phyloP scores from a whole-genome alignment of 1,140 invertebrate species.

The Hycleus phaleratus region DNA sequence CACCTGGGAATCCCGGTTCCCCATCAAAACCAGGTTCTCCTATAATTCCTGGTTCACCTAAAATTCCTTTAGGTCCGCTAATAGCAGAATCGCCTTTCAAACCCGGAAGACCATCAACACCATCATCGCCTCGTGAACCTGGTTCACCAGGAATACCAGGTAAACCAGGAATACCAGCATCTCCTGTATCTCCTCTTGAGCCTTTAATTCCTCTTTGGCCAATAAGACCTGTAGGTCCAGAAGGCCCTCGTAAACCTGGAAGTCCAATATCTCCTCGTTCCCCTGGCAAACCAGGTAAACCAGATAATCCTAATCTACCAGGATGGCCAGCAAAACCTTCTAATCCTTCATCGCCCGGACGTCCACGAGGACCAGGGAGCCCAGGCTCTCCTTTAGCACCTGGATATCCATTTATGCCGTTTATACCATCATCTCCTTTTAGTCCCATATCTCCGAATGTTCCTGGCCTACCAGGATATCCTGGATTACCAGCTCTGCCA shows the following conservation, averaged over 20 bases:
- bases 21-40: slow-evolving; percentile 46
- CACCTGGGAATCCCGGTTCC: slow-evolving; percentile 23
- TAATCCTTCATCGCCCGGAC: slow-evolving; percentile 39
- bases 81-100: slow-evolving; percentile 50
- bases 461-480: slow-evolving; percentile 49
- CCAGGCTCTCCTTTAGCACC: slow-evolving; percentile 51
- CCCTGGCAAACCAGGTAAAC: slow-evolving; percentile 39
- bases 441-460: slow-evolving; percentile 55
- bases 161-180: slow-evolving; percentile 53
- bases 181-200: slow-evolving; percentile 34
- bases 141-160: slow-evolving; percentile 49
- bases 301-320: slow-evolving; percentile 49
- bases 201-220: slow-evolving; percentile 48
- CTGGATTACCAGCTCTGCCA: slow-evolving; percentile 44
- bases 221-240: slow-evolving; percentile 44
- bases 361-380: slow-evolving; percentile 46
- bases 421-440: slow-evolving; percentile 50
- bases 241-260: slow-evolving; percentile 47
- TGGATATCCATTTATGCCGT: slow-evolving; percentile 46
- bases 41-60: slow-evolving; percentile 48
- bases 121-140: slow-evolving; percentile 48
- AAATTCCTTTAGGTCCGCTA: slow-evolving; percentile 58
- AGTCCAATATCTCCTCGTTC: slow-evolving; percentile 55
- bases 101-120: slow-evolving; percentile 46
- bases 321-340: slow-evolving; percentile 43